Conservation (phyloP, 2,113 vertebrate species). For the Corythaixoides concolor region DNA sequence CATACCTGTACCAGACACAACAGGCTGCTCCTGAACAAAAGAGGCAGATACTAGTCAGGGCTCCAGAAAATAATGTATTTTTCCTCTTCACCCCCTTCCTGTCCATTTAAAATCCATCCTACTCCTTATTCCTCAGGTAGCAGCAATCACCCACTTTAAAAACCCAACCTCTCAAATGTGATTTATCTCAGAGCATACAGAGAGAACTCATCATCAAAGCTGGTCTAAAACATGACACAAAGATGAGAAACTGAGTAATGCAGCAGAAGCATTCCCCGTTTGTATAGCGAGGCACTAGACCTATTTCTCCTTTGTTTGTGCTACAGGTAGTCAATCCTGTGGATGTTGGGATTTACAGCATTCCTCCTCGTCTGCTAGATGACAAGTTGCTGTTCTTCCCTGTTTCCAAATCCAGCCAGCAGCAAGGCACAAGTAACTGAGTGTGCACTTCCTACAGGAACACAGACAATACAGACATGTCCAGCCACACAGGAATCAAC, state of each 20-base stretch:
- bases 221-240: background rate
- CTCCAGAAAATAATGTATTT: background rate
- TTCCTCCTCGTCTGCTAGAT: background rate
- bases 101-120: background rate
- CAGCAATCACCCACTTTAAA: background rate
- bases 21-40: background rate
- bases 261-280: background rate
- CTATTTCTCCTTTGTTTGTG: background rate
- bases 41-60: background rate
- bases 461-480: background rate
- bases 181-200: background rate
- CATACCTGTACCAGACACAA: background rate
- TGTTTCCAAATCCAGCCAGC: background rate
- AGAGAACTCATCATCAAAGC: background rate
- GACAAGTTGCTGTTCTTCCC: background rate
- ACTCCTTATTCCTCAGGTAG: background rate
- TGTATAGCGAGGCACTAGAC: accelerated
- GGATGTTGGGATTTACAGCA: background rate
- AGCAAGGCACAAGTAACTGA: background rate
- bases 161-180: background rate
- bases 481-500: background rate
- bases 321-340: background rate
- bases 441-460: background rate
- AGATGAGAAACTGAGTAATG: background rate
- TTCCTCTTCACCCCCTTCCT: background rate